Conservation (phyloP, 2,113 vertebrate genomes). For the Plecturocebus donacophilus region DNA sequence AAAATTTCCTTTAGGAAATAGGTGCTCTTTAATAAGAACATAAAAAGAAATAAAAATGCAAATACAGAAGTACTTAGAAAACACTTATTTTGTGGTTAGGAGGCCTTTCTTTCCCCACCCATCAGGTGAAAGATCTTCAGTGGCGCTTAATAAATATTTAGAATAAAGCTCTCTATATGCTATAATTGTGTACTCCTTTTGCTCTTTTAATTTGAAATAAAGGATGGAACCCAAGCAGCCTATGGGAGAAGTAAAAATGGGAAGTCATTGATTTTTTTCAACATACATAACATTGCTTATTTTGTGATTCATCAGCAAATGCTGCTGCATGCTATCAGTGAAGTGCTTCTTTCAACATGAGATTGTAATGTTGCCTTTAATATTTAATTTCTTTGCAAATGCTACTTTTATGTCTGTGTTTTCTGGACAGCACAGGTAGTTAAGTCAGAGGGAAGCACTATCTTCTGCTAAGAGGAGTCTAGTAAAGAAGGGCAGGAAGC, state of each 20-base stretch:
- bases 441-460: not conserved
- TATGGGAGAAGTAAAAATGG: constrained; percentile 35
- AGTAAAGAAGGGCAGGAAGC: not conserved
- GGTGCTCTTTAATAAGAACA: constrained; percentile 49
- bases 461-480: not conserved
- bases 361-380: constrained; percentile 41
- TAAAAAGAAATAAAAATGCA: constrained; percentile 56
- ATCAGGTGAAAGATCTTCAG: constrained; percentile 17
- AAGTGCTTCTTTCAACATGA: constrained; percentile 23
- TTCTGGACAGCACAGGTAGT: not conserved
- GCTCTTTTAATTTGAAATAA: constrained; percentile 50
- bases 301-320: constrained; percentile 40
- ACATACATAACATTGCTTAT: not conserved
- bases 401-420: not conserved
- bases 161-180: not conserved
- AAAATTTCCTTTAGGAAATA: constrained; percentile 46
- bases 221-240: not conserved
- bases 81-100: constrained; percentile 10
- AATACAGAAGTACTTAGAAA: constrained; percentile 12
- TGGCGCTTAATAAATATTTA: constrained; percentile 28
- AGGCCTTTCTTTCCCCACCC: not conserved
- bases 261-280: constrained; percentile 51
- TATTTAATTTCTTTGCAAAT: constrained; percentile 65
- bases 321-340: not conserved
- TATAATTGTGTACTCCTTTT: not conserved